Conservation (phyloP, 2,113 vertebrate genomes). For the Galemys pyrenaicus region DNA sequence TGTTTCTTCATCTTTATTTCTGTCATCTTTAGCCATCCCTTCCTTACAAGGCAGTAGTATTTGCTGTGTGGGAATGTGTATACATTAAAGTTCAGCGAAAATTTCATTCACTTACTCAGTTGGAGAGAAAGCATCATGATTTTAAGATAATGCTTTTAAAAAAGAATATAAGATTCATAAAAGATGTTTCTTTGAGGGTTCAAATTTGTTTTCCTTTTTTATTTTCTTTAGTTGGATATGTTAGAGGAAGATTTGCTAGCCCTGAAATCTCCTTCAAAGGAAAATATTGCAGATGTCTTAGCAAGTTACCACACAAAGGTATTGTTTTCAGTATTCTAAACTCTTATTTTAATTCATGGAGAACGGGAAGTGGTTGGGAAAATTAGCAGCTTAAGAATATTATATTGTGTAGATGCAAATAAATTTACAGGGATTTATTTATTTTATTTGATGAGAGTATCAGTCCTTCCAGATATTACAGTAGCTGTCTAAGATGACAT, state of each 20-base stretch:
- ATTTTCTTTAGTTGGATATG: slow-evolving; percentile 85
- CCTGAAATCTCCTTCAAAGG: slow-evolving; percentile 90
- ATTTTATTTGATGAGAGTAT: background rate
- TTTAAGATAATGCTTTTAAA: slow-evolving; percentile 20
- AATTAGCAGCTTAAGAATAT: background rate
- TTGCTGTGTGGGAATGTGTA: background rate
- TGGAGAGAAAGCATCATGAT: background rate
- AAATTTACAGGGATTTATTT: background rate
- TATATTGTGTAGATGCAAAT: background rate
- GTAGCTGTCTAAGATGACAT: background rate
- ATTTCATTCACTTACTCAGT: background rate
- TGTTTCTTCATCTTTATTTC: background rate
- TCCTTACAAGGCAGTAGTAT: background rate
- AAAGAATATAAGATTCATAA: background rate
- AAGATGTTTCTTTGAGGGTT: slow-evolving; percentile 31
- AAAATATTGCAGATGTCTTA: slow-evolving; percentile 88
- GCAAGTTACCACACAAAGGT: slow-evolving; percentile 93
- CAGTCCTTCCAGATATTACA: background rate
- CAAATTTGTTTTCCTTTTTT: background rate
- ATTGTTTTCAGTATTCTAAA: slow-evolving; percentile 46
- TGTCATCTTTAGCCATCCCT: background rate
- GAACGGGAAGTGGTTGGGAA: background rate
- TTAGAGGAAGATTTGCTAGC: slow-evolving; percentile 92
- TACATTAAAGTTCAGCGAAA: background rate
- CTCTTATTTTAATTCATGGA: background rate